Base-by-base conservation (phyloP, 2,113 vertebrate species). In the Cervus canadensis region DNA sequence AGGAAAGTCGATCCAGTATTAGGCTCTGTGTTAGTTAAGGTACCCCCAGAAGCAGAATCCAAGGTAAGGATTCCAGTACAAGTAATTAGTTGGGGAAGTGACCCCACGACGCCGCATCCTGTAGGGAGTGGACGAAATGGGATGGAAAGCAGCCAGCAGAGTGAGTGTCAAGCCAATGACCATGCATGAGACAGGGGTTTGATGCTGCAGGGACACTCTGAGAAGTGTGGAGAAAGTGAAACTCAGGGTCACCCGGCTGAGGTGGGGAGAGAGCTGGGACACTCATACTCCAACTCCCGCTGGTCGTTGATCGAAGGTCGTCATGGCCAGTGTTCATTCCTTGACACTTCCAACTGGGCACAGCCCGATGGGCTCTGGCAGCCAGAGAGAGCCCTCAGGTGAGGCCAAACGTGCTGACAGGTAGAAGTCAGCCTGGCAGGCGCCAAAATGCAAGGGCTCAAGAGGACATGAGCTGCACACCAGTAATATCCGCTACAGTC, bases 171-270 rank as follows among this genome's bases (percentile, higher is more conserved):
- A 43, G 48, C 45, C n/a, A 64, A 25, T 7, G 36, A 28, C 30
- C 9, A 8, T 6, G 28, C 10, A 0, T 10, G 9, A 11, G 6
- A 52, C 5, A 43, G 11, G 74, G 83, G 19, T 13, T 13, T 13
- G 50, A 28, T 23, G 28, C 92, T 82, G 11, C n/a, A 23, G 33
- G 54, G 48, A 15, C 40, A 10, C 57, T 82, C 50, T 4, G 21
- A 60, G 43, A n/a, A 16, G 30, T 9, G 0, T 3, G 0, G 11
- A 43, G 33, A 30, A 26, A 17, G 2, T 1, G 9, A n/a, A 36
- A 25, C 54, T 67, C 12, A 15, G 64, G 11, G 74, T 33, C 13
- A 56, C 45, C 85, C 13, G 1, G 11, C 45, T 4, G 57, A 86
- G 9, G 10, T 1, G 12, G 4, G 4, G 23, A 60, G 57, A 33